These are phyloP conservation scores for Pandemis corylana DNA, from an alignment of 2,888 invertebrate species.

Conservation along the genomic window DNA sequence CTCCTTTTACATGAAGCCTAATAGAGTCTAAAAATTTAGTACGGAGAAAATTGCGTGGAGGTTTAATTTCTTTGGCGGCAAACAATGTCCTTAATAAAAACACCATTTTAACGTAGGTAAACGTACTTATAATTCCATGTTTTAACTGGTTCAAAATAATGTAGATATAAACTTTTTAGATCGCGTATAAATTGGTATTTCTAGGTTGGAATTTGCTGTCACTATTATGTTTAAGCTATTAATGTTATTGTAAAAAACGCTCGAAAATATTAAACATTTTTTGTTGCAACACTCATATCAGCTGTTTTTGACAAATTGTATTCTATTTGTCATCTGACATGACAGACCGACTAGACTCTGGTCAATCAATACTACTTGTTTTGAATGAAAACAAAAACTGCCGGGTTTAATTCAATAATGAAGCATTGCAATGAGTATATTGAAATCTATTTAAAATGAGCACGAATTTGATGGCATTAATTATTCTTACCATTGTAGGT, in stretches of 20 bases:
- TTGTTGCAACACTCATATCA: slow-evolving; percentile 11
- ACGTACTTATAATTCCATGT: no score
- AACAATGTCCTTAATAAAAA: slow-evolving; percentile 73
- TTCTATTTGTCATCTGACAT: no score
- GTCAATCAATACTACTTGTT: not conserved
- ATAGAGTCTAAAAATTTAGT: slow-evolving; percentile 91
- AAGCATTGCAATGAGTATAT: not conserved
- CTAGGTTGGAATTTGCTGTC: slow-evolving; percentile 19
- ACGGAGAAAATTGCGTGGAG: slow-evolving; percentile 81
- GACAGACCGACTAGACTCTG: not conserved
- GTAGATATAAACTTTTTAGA: no score
- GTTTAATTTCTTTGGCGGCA: slow-evolving; percentile 75
- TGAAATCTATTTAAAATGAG: slow-evolving; percentile 11
- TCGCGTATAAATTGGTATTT: not conserved
- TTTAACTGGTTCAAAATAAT: no score
- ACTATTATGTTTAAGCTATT: not conserved
- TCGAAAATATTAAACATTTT: not conserved
- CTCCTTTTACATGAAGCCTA: slow-evolving; percentile 91
- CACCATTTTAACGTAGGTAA: slow-evolving; percentile 71
- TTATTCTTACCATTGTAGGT: slow-evolving; percentile 35
- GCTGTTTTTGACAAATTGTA: slow-evolving; percentile 26
- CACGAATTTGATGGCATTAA: slow-evolving; percentile 5
- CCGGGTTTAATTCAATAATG: slow-evolving; percentile 3
- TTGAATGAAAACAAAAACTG: not conserved
- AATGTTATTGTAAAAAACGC: not conserved